A percentile compares a stretch with the other conserved stretches of the same genome.
phyloP scores from a whole-genome alignment of 2,113 vertebrate species.

The Cervus canadensis region DNA sequence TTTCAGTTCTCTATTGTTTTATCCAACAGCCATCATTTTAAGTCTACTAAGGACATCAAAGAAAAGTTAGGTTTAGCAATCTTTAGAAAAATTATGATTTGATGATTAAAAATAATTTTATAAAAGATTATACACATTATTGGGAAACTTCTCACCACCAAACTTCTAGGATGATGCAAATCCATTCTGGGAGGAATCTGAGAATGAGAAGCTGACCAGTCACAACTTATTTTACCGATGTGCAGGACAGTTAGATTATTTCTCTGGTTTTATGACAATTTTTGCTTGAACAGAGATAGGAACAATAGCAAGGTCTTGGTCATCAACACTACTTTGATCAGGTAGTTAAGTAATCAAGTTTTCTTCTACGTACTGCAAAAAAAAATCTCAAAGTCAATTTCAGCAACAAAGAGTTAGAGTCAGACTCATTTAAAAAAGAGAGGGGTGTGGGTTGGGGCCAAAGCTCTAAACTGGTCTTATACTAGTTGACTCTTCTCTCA shows the following conservation, averaged over 20 bases:
- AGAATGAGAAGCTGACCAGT: neutral
- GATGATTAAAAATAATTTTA: neutral
- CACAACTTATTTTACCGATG: neutral
- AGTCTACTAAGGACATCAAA: neutral
- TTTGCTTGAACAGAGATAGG: neutral
- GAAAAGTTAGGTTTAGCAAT: neutral
- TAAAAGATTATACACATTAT: neutral
- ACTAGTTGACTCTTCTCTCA: neutral
- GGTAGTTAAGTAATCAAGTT: neutral
- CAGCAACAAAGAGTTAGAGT: neutral
- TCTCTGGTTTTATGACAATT: neutral
- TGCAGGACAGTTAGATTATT: neutral
- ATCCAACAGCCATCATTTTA: neutral
- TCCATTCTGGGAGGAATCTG: neutral
- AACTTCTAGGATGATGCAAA: neutral
- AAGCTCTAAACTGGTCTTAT: neutral
- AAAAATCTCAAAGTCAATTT: neutral
- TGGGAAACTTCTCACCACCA: neutral
- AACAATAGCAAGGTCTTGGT: neutral
- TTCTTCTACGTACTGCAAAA: neutral
- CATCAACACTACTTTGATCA: neutral
- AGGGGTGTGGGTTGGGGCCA: neutral
- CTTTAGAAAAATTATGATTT: neutral
- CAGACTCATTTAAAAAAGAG: neutral
- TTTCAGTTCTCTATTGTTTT: neutral